A percentile compares a stretch with the other conserved stretches of the same genome.
Conservation (phyloP, 2,113 vertebrate genomes). For the Sminthopsis crassicaudata region DNA sequence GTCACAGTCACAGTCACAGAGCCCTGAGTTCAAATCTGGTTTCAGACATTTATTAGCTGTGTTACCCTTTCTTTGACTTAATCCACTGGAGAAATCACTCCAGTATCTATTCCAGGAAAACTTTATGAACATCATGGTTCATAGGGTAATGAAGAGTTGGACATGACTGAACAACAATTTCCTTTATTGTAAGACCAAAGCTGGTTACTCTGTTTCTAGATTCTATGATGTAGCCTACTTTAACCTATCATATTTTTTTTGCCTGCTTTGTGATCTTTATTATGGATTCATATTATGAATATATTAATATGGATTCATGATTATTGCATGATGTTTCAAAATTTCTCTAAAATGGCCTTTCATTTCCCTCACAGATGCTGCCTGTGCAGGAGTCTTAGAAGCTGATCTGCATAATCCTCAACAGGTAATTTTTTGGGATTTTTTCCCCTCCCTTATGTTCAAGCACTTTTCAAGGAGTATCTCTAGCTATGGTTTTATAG, state of each 20-base stretch:
- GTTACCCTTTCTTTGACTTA: background rate
- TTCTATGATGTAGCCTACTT: background rate
- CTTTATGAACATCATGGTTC: background rate
- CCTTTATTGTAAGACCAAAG: background rate
- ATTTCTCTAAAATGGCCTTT: slow-evolving; percentile 50
- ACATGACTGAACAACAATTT: background rate
- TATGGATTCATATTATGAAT: background rate
- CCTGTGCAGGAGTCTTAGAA: slow-evolving; percentile 70
- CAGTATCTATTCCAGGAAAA: background rate
- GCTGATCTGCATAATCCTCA: slow-evolving; percentile 39
- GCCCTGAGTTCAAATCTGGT: background rate
- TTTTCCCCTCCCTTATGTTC: background rate
- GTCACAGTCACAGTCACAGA: background rate
- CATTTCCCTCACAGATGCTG: slow-evolving; percentile 64
- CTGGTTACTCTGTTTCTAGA: background rate
- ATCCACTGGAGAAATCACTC: background rate
- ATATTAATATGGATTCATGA: background rate
- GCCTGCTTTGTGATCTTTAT: background rate
- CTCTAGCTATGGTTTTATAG: background rate
- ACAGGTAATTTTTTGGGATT: slow-evolving; percentile 58
- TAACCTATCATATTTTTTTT: background rate
- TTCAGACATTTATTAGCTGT: background rate
- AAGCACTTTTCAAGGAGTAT: background rate
- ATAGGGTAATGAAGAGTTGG: background rate
- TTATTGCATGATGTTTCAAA: background rate